A percentile compares a stretch with the other conserved stretches of the same genome.
These are phyloP conservation scores for Lichenostomus cassidix DNA, from an alignment of 2,113 vertebrate genomes.

Conservation along the genomic window DNA sequence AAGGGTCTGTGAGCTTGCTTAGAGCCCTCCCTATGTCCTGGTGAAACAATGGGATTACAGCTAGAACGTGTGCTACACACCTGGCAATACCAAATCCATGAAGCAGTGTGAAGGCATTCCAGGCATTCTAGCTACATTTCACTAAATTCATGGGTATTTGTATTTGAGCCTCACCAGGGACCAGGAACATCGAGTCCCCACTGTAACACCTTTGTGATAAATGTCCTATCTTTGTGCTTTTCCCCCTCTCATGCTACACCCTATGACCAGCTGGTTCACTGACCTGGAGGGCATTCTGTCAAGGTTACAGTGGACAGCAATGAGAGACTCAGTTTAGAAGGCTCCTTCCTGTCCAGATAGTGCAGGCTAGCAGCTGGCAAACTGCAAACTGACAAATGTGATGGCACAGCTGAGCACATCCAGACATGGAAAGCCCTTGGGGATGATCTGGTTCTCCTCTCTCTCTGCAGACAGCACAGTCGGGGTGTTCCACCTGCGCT, in stretches of 20 bases:
- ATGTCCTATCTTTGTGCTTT: neutral
- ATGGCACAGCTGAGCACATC: neutral
- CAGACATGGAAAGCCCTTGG: neutral
- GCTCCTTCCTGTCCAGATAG: neutral
- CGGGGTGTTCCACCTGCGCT: constrained; percentile 88
- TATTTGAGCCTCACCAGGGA: neutral
- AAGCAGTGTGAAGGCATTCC: neutral
- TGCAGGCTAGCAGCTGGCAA: neutral
- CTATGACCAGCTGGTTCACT: no score
- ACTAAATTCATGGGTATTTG: neutral
- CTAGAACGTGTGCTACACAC: rapidly evolving
- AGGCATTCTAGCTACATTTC: neutral
- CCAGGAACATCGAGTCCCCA: neutral
- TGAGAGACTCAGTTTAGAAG: neutral
- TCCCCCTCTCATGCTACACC: neutral
- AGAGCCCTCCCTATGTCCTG: neutral
- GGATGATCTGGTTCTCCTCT: neutral
- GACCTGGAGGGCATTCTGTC: neutral
- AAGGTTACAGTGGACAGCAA: neutral
- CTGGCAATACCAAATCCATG: neutral
- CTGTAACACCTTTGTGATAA: neutral
- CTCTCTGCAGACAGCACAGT: constrained; percentile 77
- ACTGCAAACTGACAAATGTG: neutral
- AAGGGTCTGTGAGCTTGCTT: neutral
- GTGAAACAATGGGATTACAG: neutral